Evolutionary conservation across 2,113 vertebrate genomes (phyloP), one percentile per base, ranked within the genome.

Genomic region (Dendrocopos noguchii): DNA sequence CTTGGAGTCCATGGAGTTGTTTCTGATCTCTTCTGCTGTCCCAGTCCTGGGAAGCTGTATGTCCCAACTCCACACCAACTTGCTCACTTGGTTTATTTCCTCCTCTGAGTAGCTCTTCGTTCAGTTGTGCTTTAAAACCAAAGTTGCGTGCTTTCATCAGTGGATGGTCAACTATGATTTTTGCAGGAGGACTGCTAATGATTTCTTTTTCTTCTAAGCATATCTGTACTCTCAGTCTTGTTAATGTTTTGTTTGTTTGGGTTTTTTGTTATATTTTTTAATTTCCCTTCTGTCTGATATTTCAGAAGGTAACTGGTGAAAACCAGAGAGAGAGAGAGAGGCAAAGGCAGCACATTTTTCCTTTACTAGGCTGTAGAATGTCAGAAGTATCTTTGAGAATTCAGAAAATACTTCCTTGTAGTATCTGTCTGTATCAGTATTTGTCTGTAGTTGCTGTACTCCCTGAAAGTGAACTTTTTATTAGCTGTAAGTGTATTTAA

Each of bases 301-400:
- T 65, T 46, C 63, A 60, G 68, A 65, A 70, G n/a, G 20, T 71
- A 84, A 60, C 75, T 82, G 67, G 34, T 78, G 61, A 80, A 91
- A 71, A 8, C 17, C 80, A 76, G 44, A 25, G 17, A 56, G 16
- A 56, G 55, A 68, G 33, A 55, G 17, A 27, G 29, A 31, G 50
- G 27, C 25, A 53, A 70, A 7, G 14, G 28, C 57, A 77, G 24
- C 0, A 0, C 56, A 16, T 44, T 91, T 70, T 50, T 74, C 10
- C 52, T 91, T 74, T 39, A 63, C 33, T 29, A 44, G 73, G 57
- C 63, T 53, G 31, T 27, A 67, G 53, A 50, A 67, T 39, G 42
- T 67, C 27, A 52, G 74, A 71, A 60, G 19, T 19, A 16, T 42
- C 33, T 66, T 57, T 60, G 33, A 63, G 9, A 15, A 44, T 82